Conservation (phyloP, 92 coral and sea anemone species). For the Metridium senile region DNA sequence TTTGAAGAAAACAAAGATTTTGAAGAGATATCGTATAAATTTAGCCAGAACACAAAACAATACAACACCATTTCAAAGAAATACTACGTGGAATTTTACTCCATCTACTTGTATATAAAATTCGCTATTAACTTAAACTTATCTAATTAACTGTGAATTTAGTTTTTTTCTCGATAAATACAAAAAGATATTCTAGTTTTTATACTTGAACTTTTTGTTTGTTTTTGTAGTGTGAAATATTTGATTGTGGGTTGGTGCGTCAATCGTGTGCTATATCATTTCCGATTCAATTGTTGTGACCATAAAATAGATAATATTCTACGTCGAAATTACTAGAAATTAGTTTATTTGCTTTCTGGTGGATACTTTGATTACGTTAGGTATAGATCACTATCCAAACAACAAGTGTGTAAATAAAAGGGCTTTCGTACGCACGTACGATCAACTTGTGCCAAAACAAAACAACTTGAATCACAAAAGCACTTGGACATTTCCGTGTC, state of each 20-base stretch:
- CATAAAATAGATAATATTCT: not conserved
- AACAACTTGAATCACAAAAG: conserved; percentile 23
- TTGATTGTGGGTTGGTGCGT: not conserved
- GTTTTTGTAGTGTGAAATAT: not conserved
- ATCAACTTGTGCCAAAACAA: conserved; percentile 10
- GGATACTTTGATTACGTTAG: not conserved
- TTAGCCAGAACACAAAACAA: too few relatives aligned
- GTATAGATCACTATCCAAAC: not conserved
- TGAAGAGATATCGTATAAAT: too few relatives aligned
- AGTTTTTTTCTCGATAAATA: not conserved
- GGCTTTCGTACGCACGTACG: not conserved
- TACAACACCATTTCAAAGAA: too few relatives aligned
- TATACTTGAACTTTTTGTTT: not conserved
- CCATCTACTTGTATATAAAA: too few relatives aligned
- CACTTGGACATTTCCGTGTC: not conserved
- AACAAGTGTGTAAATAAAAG: conserved; percentile 1
- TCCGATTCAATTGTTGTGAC: not conserved
- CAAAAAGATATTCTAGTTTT: not conserved
- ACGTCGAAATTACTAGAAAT: not conserved
- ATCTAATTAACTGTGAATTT: not conserved
- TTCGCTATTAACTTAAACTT: not conserved
- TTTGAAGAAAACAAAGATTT: too few relatives aligned
- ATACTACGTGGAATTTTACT: not conserved
- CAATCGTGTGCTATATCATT: not conserved
- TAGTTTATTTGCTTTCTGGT: not conserved